phyloP scores from a whole-genome alignment of 2,888 invertebrate genomes.

The Protonemura montana region DNA sequence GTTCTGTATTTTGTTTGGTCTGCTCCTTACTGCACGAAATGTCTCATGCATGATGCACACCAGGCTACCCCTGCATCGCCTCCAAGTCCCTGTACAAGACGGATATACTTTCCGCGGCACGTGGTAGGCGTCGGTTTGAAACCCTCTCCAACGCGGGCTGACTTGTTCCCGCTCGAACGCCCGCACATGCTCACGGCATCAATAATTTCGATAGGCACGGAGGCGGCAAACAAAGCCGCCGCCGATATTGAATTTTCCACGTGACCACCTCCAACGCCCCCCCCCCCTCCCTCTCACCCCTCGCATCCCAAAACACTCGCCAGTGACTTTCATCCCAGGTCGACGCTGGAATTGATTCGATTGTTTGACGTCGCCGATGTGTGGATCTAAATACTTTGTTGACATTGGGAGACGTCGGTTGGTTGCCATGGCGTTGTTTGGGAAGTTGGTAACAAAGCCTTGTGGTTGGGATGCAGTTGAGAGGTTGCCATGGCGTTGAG shows the following conservation, averaged over 20 bases:
- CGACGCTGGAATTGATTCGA: not conserved
- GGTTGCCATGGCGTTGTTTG: not conserved
- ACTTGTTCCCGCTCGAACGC: no score
- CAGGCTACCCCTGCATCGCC: no score
- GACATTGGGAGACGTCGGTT: not conserved
- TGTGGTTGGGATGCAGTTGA: not conserved
- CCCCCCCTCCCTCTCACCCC: not conserved
- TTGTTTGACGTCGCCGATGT: not conserved
- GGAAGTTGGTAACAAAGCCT: not conserved
- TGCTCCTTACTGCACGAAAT: no score
- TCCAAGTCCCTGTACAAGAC: no score
- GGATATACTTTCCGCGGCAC: no score
- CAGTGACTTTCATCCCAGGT: not conserved
- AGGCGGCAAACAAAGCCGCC: slow-evolving; percentile 9
- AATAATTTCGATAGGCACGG: slow-evolving; percentile 33
- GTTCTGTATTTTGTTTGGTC: no score
- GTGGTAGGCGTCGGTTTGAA: no score
- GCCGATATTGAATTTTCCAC: slow-evolving; percentile 50
- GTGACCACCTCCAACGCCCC: slow-evolving; percentile 43
- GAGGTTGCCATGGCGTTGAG: no score
- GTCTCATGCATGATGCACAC: no score
- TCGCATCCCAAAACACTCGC: not conserved
- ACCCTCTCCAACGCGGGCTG: not conserved
- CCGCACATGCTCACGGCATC: no score
- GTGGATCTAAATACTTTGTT: not conserved